Evolutionary conservation across 2,797 vertebrate species (phyloP), one percentile per base, ranked within the genome.

Genomic region (Notoglanidium macrostoma): DNA sequence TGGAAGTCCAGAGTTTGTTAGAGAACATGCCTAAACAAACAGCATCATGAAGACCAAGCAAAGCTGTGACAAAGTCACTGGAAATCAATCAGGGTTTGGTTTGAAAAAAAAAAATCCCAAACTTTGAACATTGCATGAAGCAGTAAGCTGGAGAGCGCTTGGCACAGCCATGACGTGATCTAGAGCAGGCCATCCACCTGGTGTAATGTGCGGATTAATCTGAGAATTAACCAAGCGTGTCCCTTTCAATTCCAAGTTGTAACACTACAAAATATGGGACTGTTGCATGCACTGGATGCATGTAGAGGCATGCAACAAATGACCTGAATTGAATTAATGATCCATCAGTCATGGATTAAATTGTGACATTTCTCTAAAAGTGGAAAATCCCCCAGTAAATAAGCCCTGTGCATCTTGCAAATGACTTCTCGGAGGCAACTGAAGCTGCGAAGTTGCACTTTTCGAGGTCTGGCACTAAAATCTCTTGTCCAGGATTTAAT

Each of bases 401-500:
- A 81, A 46, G 12, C 0, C 7, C 40, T 44, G 57, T 44, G 23
- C 29, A 40, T 74, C 59, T 87, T 84, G 54, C 61, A 68, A 49
- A 78, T 84, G 26, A 78, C 46, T 83, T 67, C 23, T 88, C 84
- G 0, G 49, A 72, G 73, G n/a, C 61, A 70, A n/a, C 35, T 5
- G 79, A 70, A 32, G 35, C 12, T 19, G 70, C 26, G 76, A 26
- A 23, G 49, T n/a, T 10, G 12, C 26, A 77, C 59, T 57, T 67
- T 83, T 54, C 5, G 55, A 65, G 80, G 80, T 84, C 83, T 79
- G 26, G 51, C 70, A 9, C 6, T 77, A 73, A 83, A 86, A 65
- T 61, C 78, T 70, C 21, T 61, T 67, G 78, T 84, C 79, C 57
- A 81, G 63, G 49, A 32, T 88, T 76, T 78, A 78, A 72, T 46